These are phyloP conservation scores for Macrobrachium nipponense DNA, from an alignment of 1,140 invertebrate species.

Conservation along the genomic window DNA sequence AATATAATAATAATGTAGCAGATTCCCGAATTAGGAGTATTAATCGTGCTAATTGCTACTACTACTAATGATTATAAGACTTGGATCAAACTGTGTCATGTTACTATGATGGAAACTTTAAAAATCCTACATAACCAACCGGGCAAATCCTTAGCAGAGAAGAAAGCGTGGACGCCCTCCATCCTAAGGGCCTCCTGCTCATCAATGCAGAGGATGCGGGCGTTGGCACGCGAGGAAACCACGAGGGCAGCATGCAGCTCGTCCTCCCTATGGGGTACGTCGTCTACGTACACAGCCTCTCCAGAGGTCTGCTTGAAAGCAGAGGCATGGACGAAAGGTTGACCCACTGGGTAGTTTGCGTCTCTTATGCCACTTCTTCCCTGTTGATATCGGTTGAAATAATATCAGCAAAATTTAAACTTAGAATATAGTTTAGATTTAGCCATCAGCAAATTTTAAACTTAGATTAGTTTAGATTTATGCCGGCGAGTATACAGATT, in stretches of 20 bases:
- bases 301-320: constrained; percentile 91
- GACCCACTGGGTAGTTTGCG: constrained; percentile 81
- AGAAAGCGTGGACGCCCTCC: constrained; percentile 81
- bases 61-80: too few species aligned
- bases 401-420: too few species aligned
- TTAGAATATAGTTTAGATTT: too few species aligned
- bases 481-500: too few species aligned
- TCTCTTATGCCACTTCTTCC: constrained; percentile 74
- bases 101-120: too few species aligned
- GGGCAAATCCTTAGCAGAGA: constrained; percentile 73
- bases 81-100: too few species aligned
- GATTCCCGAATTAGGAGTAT: too few species aligned
- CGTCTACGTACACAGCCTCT: constrained; percentile 92
- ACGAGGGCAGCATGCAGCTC: constrained; percentile 85
- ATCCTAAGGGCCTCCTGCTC: constrained; percentile 74
- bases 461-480: too few species aligned
- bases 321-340: constrained; percentile 84
- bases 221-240: constrained; percentile 82
- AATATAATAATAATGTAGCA: too few species aligned
- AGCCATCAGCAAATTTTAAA: too few species aligned
- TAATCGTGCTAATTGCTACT: too few species aligned
- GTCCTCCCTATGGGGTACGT: constrained; percentile 80
- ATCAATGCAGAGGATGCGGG: constrained; percentile 82
- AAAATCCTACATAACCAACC: constrained; percentile 68
- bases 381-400: constrained; percentile 65